Evolutionary conservation across 2,113 vertebrate species (phyloP), one percentile per base, ranked within the genome.

Genomic region (Acanthisitta chloris): DNA sequence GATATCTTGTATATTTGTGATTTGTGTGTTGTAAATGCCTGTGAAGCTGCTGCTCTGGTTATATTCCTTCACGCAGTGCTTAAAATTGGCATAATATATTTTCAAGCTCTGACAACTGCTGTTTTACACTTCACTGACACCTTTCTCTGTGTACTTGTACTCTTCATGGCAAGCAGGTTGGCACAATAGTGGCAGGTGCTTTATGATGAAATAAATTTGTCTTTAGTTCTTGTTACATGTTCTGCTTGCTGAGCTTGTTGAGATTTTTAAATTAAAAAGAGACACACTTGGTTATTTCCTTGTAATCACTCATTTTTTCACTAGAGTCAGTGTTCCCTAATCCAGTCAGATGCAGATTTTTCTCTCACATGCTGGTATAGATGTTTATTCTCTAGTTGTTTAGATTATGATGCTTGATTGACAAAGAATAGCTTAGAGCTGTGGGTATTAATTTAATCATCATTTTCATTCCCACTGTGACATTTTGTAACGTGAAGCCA

Each of bases 191-290:
- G 79, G 92, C 69, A 91, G 79, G 43, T 65, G 73, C 43, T 91
- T 91, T 86, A 69, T 43, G 94, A 83, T 71, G 46, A 92, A 92
- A 92, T 91, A 92, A 77, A 86, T 95, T 83, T 91, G 23, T 91
- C 72, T 94, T 82, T 67, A 86, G 40, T 40, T 93, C 72, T 79
- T 76, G 62, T 82, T 91, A 76, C 72, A 82, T 2, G 74, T 91
- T 94, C 92, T 90, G 65, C 64, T 94, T 55, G 74, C 83, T 73
- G 86, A 86, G 82, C 58, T 71, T 7, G 12, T 49, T 45, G 52
- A 80, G 80, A 18, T 86, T 93, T 92, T 90, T 64, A 92, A 95
- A 90, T 94, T 59, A 83, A 26, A 58, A 67, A 67, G 51, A 88
- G 58, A n/a, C 72, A 86, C 25, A 28, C 7, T 6, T 43, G 28